These are phyloP conservation scores for Ruditapes philippinarum DNA, from an alignment of 1,140 invertebrate genomes.

Conservation along the genomic window DNA sequence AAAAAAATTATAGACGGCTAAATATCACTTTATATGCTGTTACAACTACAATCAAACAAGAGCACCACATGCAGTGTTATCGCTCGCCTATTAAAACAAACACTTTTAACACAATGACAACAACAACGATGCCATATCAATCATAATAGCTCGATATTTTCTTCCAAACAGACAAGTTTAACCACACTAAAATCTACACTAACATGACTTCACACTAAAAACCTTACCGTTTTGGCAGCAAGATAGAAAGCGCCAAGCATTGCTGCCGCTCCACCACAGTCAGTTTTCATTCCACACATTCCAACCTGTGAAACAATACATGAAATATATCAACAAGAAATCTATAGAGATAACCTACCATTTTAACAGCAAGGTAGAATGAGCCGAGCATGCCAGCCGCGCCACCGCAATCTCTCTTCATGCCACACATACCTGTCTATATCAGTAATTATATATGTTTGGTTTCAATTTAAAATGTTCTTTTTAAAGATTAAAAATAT, in stretches of 20 bases:
- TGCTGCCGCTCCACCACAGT: conserved; percentile 96
- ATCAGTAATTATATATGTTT: not conserved
- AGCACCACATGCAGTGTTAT: no score
- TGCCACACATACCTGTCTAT: conserved; percentile 94
- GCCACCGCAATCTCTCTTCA: conserved; percentile 97
- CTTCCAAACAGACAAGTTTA: no score
- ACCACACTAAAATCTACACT: no score
- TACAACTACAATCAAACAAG: no score
- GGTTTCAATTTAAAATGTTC: no score
- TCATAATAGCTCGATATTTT: no score
- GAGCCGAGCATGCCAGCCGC: conserved; percentile 95
- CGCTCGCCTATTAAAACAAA: no score
- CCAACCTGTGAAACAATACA: conserved; percentile 88
- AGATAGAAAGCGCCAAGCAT: conserved; percentile 94
- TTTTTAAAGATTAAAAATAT: no score
- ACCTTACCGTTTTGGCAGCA: conserved; percentile 90
- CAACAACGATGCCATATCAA: no score
- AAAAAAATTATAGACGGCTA: no score
- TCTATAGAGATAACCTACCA: conserved; percentile 79
- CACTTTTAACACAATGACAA: no score
- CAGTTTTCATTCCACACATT: conserved; percentile 97
- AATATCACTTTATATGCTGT: no score
- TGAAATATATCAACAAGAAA: not conserved
- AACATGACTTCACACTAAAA: not conserved
- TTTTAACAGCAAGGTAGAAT: conserved; percentile 92